Conservation (phyloP, 2,888 invertebrate genomes). For the Tenthredo scrophulariae region DNA sequence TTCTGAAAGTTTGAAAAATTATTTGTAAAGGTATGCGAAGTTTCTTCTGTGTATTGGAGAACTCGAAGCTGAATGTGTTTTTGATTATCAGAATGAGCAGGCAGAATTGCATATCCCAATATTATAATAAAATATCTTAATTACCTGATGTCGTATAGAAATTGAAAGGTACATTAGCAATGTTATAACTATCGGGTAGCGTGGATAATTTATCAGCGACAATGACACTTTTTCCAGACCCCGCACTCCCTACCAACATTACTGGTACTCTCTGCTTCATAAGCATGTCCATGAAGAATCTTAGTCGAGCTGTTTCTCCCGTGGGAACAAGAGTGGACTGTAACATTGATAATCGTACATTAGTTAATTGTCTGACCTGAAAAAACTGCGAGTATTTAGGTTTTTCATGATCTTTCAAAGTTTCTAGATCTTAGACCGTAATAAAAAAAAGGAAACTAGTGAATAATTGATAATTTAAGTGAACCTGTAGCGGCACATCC, state of each 20-base stretch:
- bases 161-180: conserved; percentile 95
- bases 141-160: conserved; percentile 94
- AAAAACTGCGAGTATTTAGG: neutral
- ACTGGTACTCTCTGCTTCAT: conserved; percentile 89
- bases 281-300: conserved; percentile 93
- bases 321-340: conserved; percentile 92
- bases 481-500: conserved; percentile 92
- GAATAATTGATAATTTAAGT: conserved; percentile 23
- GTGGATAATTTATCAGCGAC: conserved; percentile 89
- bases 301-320: conserved; percentile 91
- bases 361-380: neutral
- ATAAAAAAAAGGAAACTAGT: neutral
- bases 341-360: conserved; percentile 25
- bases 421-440: neutral
- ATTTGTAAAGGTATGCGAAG: neutral
- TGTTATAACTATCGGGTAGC: conserved; percentile 87
- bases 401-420: neutral
- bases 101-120: neutral
- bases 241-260: conserved; percentile 94
- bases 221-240: conserved; percentile 96
- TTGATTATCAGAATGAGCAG: neutral
- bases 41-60: neutral
- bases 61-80: neutral
- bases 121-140: conserved; percentile 38
- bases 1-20: conserved; percentile 78